These are phyloP conservation scores for Nothura maculosa DNA, from an alignment of 2,797 vertebrate species.

Conservation along the genomic window DNA sequence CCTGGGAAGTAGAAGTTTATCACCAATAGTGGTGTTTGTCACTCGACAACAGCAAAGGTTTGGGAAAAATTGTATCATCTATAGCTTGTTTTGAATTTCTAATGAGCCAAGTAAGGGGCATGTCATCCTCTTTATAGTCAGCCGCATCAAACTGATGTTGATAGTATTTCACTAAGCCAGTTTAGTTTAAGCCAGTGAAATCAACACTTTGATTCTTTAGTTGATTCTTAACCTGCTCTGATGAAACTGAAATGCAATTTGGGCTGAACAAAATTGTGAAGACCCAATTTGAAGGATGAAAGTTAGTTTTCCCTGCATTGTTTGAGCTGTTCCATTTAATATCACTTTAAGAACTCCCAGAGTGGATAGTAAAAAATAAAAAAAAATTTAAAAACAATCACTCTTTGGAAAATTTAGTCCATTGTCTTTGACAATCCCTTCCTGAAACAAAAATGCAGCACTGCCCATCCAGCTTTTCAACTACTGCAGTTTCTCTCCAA, in stretches of 20 bases:
- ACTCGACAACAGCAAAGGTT: neutral
- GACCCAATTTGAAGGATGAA: neutral
- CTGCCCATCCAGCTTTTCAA: neutral
- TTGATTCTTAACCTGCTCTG: neutral
- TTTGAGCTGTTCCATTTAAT: neutral
- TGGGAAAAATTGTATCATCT: neutral
- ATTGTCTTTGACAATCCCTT: neutral
- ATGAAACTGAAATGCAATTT: neutral
- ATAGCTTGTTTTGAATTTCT: neutral
- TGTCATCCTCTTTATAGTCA: neutral
- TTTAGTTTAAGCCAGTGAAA: neutral
- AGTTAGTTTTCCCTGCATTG: neutral
- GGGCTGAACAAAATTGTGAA: neutral
- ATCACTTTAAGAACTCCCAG: neutral
- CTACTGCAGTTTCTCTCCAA: conserved; percentile 13
- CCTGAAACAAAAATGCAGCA: neutral
- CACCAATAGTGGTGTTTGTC: neutral
- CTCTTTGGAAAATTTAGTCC: neutral
- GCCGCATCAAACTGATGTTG: neutral
- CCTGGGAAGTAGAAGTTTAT: neutral
- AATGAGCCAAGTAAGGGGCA: neutral
- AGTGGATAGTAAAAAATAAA: fast-evolving
- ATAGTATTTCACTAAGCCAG: neutral
- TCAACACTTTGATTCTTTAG: fast-evolving
- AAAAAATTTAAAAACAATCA: neutral